phyloP scores from a whole-genome alignment of 2,113 vertebrate species.

The Rhipidura dahli region DNA sequence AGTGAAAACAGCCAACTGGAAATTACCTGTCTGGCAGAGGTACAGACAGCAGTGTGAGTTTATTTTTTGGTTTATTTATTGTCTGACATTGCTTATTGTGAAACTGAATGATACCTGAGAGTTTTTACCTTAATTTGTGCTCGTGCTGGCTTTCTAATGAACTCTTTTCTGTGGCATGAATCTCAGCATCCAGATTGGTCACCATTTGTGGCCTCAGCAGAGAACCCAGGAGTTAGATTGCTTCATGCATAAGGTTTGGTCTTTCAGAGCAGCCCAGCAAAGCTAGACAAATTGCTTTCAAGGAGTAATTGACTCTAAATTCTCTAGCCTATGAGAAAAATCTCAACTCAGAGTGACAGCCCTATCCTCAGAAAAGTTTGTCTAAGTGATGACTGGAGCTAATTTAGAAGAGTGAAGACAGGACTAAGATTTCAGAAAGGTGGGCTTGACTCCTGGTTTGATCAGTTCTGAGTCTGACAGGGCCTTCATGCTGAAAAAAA shows the following conservation, averaged over 20 bases:
- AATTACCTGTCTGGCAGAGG: neutral
- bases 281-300: neutral
- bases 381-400: neutral
- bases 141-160: neutral
- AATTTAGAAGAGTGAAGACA: neutral
- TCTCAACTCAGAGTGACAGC: neutral
- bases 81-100: neutral
- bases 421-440: neutral
- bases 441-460: neutral
- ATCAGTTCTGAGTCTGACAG: neutral
- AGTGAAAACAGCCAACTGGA: neutral
- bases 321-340: neutral
- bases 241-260: neutral
- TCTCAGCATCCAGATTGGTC: neutral
- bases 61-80: neutral
- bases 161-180: neutral
- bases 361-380: neutral
- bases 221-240: neutral
- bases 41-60: neutral
- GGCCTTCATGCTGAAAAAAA: neutral
- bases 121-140: neutral
- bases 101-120: neutral
- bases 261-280: neutral
- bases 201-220: neutral
- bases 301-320: neutral